A percentile compares a stretch with the other conserved stretches of the same genome.
These are phyloP conservation scores for Acipenser transmontanus DNA, from an alignment of 2,797 vertebrate species.

Conservation along the genomic window DNA sequence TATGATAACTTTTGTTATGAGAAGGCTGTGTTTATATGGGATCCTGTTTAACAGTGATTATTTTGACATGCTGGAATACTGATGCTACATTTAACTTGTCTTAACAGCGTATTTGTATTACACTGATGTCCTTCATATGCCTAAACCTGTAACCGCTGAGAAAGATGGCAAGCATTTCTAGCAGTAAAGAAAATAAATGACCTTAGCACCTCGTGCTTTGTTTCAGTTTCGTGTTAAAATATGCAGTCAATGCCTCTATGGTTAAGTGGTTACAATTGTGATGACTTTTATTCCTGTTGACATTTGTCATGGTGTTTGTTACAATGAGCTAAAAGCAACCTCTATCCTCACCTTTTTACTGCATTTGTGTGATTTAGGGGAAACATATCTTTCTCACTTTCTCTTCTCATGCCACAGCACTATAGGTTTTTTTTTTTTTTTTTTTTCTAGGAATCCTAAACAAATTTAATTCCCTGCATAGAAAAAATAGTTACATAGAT, in stretches of 20 bases:
- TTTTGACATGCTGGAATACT: slow-evolving; percentile 13
- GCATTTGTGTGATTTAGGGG: no score
- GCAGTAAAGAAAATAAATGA: slow-evolving; percentile 12
- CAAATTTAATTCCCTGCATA: no score
- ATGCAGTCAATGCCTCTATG: slow-evolving; percentile 6
- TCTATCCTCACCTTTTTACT: no score
- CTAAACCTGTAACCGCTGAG: neutral
- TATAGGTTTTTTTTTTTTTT: no score
- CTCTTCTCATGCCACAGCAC: no score
- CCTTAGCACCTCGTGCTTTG: neutral
- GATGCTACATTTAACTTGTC: slow-evolving; percentile 8
- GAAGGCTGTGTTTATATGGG: neutral
- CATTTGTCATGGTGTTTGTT: no score
- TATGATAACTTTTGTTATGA: neutral
- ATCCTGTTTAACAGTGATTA: slow-evolving; percentile 2
- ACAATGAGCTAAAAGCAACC: no score
- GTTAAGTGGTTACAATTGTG: no score
- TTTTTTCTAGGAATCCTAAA: no score
- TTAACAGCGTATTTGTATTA: slow-evolving; percentile 3
- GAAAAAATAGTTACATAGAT: no score
- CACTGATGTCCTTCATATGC: slow-evolving; percentile 7
- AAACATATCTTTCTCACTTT: no score
- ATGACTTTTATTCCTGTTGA: no score
- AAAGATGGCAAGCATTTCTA: slow-evolving; percentile 9
- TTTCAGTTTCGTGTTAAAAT: slow-evolving; percentile 9